Evolutionary conservation across 2,113 vertebrate species (phyloP), one percentile per base, ranked within the genome.

Genomic region (Larimichthys crocea): DNA sequence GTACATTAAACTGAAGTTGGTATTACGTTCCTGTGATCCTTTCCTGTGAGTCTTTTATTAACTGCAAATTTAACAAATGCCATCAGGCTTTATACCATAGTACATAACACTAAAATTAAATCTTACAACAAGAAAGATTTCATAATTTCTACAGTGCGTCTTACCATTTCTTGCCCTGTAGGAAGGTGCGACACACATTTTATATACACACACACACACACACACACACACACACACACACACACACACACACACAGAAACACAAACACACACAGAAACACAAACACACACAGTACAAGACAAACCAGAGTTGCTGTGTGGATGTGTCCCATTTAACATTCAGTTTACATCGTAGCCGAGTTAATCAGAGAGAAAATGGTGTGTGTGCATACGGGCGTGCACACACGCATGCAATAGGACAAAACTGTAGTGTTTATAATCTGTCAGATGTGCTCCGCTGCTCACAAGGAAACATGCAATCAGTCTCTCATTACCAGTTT

Each of bases 401-500:
- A 40, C 24, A 76, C 44, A 35, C 49, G 74, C 63, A 56, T 17
- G 67, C 19, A 3, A 26, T 24, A 29, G 59, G 59, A 84, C 69
- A 80, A 67, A 35, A 68, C n/a, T 74, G 66, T 44, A 49, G 74
- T 85, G 86, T 82, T 89, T 80, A 78, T 83, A 83, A 86, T 74
- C 66, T 59, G 78, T 84, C 80, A 74, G 84, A 88, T 85, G 59
- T 76, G 74, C 85, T 77, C 44, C 69, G 65, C 52, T 63, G 75
- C 81, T 87, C 83, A 84, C 24, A 29, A n/a, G 84, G 67, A 92
- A 86, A 86, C 84, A 76, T 77, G 76, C 70, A 86, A 91, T 88
- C 86, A 87, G 83, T 86, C 83, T 85, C 78, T 80, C 74, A 89
- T 91, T 88, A 91, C 76, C 56, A 80, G 72, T 65, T 89, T 65